Base-by-base conservation (phyloP, 2,113 vertebrate genomes). In the Aldabrachelys gigantea region DNA sequence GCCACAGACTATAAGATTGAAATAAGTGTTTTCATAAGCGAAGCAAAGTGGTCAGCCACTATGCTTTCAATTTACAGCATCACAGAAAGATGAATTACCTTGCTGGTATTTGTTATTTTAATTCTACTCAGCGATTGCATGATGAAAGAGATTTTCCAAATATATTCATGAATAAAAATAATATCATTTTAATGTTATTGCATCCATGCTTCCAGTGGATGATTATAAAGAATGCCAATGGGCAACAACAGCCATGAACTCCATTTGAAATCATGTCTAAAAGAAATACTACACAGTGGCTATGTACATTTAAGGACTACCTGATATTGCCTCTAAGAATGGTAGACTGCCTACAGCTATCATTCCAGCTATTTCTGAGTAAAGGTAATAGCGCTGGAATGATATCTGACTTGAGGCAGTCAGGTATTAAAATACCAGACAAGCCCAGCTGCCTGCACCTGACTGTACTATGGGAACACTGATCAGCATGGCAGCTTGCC, bases 351-450 rank as follows among this genome's bases (percentile, higher is more conserved):
- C 95, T 97, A 93, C 84, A 96, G 96, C 97, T 96, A 97, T 96
- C 84, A 95, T 97, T 97, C 91, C 94, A 96, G 80, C 81, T 97
- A 94, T 87, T 95, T 96, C 89, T 95, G 94, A 83, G 89, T 96
- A 95, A 97, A 93, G 83, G 72, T 98, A 97, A 97, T 97, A 95
- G 96, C 89, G 96, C 89, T 95, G 97, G 96, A 98, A 97, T 97
- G 96, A 97, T 94, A 97, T 97, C 97, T 98, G 97, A 97, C 92
- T 95, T 97, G 93, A 96, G 96, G 96, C 88, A 97, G 88, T 82
- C 91, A 97, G 91, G 96, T 97, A 97, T 98, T 98, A 97, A 98
- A 98, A 98, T 97, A 97, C 97, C 97, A 98, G 97, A 97, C 97
- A 90, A 95, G 88, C 82, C 79, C 56, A 1, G 91, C 93, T 96